A percentile compares a stretch with the other conserved stretches of the same genome.
phyloP scores from a whole-genome alignment of 2,113 vertebrate genomes.

The Melanerpes aurifrons region DNA sequence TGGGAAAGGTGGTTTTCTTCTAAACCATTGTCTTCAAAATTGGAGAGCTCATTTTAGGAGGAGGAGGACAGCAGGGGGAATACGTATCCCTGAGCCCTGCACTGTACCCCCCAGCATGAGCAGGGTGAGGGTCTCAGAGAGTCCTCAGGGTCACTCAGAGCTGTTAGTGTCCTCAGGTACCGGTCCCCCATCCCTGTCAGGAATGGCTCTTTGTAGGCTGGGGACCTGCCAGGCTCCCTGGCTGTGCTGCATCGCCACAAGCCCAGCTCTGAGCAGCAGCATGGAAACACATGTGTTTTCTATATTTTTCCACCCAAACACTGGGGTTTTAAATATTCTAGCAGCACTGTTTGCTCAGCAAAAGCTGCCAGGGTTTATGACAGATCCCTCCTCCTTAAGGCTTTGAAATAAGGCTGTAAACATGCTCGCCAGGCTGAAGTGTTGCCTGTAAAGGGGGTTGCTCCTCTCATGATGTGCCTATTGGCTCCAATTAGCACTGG shows the following conservation, averaged over 20 bases:
- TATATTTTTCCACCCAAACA: slow-evolving; percentile 64
- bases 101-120: rapidly evolving
- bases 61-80: background rate
- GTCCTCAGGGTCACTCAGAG: background rate
- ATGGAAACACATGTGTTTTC: slow-evolving; percentile 78
- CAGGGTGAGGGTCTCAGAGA: background rate
- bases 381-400: slow-evolving; percentile 74
- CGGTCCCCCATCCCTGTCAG: background rate
- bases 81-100: background rate
- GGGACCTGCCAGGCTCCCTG: background rate
- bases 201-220: background rate
- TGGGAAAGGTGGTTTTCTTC: background rate
- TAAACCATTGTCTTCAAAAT: background rate
- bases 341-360: slow-evolving; percentile 35
- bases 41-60: background rate
- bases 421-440: slow-evolving; percentile 66
- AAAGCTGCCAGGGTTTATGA: slow-evolving; percentile 75
- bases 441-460: slow-evolving; percentile 57
- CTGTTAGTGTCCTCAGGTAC: rapidly evolving
- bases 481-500: slow-evolving; percentile 72
- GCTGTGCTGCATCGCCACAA: background rate
- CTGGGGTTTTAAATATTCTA: slow-evolving; percentile 65
- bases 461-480: slow-evolving; percentile 39
- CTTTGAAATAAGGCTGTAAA: slow-evolving; percentile 78
- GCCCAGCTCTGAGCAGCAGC: background rate